phyloP scores from a whole-genome alignment of 2,113 vertebrate species.

The Microcebus ravelobensis region DNA sequence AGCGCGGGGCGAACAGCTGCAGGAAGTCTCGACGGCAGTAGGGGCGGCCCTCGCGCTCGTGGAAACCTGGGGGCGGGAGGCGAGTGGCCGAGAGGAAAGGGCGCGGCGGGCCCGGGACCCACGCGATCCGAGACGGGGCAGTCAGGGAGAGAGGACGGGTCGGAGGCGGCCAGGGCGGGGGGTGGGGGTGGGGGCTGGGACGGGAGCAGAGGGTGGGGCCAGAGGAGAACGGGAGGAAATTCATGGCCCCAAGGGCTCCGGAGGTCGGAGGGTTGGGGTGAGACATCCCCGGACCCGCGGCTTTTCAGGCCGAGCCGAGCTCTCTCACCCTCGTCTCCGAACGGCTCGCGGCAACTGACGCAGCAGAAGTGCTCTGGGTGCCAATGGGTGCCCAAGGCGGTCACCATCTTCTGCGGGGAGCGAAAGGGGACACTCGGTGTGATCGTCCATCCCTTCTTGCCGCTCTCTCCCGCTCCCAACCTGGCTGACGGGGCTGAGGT shows the following conservation, averaged over 20 bases:
- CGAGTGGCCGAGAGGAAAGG: not conserved
- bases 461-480: not conserved
- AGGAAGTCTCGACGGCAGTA: constrained; percentile 95
- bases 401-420: constrained; percentile 93
- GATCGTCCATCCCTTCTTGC: not conserved
- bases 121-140: not conserved
- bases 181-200: not conserved
- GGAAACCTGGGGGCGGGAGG: constrained; percentile 87
- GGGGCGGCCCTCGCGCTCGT: constrained; percentile 93
- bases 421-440: not conserved
- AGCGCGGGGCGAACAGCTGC: constrained; percentile 92
- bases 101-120: not conserved
- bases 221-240: not conserved
- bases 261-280: not conserved
- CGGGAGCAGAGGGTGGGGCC: not conserved
- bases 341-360: constrained; percentile 90
- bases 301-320: too few species aligned
- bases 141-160: not conserved
- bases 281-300: not conserved
- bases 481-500: not conserved
- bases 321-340: constrained; percentile 93
- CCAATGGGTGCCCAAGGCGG: constrained; percentile 94
- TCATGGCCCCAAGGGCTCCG: not conserved
- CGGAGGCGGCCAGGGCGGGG: not conserved
- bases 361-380: constrained; percentile 96